These are phyloP conservation scores for Neodiprion pinetum DNA, from an alignment of 1,140 invertebrate species.

Conservation along the genomic window DNA sequence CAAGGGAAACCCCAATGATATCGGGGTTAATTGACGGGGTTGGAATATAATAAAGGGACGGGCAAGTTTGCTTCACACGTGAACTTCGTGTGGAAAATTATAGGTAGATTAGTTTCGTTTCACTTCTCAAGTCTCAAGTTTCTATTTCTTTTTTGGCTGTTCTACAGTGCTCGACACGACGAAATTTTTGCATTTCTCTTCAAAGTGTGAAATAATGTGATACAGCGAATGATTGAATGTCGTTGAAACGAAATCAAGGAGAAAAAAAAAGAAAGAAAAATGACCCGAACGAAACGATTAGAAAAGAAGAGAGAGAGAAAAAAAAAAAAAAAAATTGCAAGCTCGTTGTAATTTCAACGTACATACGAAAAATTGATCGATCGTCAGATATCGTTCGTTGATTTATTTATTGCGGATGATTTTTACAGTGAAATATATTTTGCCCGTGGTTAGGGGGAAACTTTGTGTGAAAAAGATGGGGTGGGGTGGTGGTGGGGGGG, in stretches of 20 bases:
- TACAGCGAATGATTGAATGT: too few relatives aligned
- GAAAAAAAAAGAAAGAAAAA: neutral
- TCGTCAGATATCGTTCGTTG: neutral
- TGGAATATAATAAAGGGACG: neutral
- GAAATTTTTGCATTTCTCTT: too few relatives aligned
- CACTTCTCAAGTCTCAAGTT: too few relatives aligned
- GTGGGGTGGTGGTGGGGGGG: slow-evolving; percentile 28
- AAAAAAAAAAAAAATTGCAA: neutral
- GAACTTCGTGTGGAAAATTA: slow-evolving; percentile 22
- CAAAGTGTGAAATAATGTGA: too few relatives aligned
- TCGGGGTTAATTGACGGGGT: too few relatives aligned
- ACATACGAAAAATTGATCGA: neutral
- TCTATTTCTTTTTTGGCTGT: neutral
- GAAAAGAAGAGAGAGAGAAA: neutral
- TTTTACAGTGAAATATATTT: slow-evolving; percentile 18
- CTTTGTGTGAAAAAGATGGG: too few relatives aligned
- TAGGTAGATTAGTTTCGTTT: neutral
- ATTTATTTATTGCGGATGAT: too few relatives aligned
- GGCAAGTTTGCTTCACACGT: slow-evolving; percentile 39
- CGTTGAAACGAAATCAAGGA: too few relatives aligned
- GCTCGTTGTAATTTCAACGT: neutral
- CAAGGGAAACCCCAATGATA: neutral
- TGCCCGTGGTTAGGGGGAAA: slow-evolving; percentile 30
- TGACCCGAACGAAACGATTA: neutral
- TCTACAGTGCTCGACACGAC: too few relatives aligned